phyloP scores from a whole-genome alignment of 2,797 vertebrate species.

The Darevskia mixta region DNA sequence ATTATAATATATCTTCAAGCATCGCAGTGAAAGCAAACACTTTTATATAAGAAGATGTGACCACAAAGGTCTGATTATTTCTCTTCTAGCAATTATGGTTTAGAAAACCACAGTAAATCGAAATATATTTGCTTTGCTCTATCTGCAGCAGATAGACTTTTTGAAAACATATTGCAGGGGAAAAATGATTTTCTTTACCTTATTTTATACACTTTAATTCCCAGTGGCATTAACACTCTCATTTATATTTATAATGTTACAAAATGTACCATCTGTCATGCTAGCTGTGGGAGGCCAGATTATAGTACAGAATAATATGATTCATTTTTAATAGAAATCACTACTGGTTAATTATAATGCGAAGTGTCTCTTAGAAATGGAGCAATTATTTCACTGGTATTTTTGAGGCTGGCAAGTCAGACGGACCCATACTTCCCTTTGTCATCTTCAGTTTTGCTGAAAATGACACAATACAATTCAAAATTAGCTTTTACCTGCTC shows the following conservation, averaged over 20 bases:
- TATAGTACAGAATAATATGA: slow-evolving; percentile 59
- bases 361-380: slow-evolving; percentile 65
- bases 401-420: slow-evolving; percentile 26
- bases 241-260: slow-evolving; percentile 76
- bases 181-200: slow-evolving; percentile 56
- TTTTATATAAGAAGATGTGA: not conserved
- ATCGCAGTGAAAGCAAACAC: not conserved
- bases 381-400: slow-evolving; percentile 60
- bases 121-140: slow-evolving; percentile 33
- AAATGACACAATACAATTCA: slow-evolving; percentile 5
- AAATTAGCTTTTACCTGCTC: slow-evolving; percentile 29
- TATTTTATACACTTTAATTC: slow-evolving; percentile 66
- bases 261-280: slow-evolving; percentile 71
- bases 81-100: not conserved
- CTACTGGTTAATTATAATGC: slow-evolving; percentile 64
- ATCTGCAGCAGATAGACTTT: slow-evolving; percentile 14
- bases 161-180: slow-evolving; percentile 62
- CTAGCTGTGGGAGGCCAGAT: slow-evolving; percentile 59
- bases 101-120: not conserved
- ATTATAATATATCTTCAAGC: not conserved
- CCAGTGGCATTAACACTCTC: slow-evolving; percentile 63
- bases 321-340: slow-evolving; percentile 69
- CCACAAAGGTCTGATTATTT: slow-evolving; percentile 25
- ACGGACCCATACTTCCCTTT: not conserved
- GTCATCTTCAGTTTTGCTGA: not conserved